phyloP scores from a whole-genome alignment of 2,888 invertebrate genomes.

The Marronus borbonicus region DNA sequence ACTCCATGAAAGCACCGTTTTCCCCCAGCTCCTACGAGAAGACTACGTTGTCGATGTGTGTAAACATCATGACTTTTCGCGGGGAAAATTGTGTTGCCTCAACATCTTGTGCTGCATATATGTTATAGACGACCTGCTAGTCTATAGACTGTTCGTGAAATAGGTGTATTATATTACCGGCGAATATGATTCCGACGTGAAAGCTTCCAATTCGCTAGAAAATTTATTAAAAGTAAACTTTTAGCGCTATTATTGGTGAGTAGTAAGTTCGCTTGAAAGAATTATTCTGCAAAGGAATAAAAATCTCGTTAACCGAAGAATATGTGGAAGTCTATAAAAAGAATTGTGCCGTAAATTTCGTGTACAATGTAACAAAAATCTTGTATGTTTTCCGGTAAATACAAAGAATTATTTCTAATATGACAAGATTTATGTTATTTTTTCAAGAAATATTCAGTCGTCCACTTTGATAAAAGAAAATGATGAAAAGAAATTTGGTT shows the following conservation, averaged over 20 bases:
- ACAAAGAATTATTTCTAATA: too few species aligned
- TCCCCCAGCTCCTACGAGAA: not conserved
- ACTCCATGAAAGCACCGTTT: not conserved
- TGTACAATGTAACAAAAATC: not conserved
- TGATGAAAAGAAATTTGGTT: too few species aligned
- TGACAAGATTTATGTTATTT: too few species aligned
- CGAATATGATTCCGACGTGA: not conserved
- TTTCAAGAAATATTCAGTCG: too few species aligned
- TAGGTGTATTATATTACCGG: constrained; percentile 17
- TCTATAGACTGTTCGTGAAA: not conserved
- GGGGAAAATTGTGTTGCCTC: constrained; percentile 19
- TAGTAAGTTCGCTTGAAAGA: not conserved
- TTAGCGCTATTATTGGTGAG: constrained; percentile 4
- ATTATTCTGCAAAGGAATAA: not conserved
- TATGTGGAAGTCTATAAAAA: not conserved
- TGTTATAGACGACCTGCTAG: too few species aligned
- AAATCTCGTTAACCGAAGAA: not conserved
- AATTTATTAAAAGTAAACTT: constrained; percentile 32
- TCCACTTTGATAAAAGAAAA: too few species aligned
- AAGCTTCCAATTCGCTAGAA: not conserved
- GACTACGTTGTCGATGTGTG: not conserved
- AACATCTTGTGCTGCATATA: not conserved
- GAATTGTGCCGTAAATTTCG: not conserved
- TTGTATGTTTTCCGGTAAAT: too few species aligned
- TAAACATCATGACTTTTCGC: constrained; percentile 18